phyloP scores from a whole-genome alignment of 2,888 invertebrate genomes.

The Trichacis sp. region DNA sequence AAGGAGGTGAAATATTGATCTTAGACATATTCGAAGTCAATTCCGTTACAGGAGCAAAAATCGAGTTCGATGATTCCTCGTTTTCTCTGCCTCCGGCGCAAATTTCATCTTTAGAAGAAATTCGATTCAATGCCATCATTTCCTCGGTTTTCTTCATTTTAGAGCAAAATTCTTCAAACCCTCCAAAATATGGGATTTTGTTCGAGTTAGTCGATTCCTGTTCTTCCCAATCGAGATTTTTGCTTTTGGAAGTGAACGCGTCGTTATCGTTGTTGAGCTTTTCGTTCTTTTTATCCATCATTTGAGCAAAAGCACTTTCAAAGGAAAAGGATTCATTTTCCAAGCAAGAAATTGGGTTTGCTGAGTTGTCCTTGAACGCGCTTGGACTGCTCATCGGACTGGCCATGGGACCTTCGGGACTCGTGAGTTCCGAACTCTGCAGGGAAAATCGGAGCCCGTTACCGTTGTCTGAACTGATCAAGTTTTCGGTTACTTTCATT shows the following conservation, averaged over 20 bases:
- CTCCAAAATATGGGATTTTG: too few relatives aligned
- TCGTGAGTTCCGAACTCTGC: constrained; percentile 51
- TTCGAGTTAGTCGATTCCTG: too few relatives aligned
- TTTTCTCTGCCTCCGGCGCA: constrained; percentile 14
- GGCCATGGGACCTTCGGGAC: constrained; percentile 52
- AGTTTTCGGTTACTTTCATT: constrained; percentile 37
- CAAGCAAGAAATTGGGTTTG: constrained; percentile 69
- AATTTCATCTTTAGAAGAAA: background rate
- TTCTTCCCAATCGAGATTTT: too few relatives aligned
- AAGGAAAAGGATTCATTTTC: too few relatives aligned
- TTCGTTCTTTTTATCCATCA: too few relatives aligned
- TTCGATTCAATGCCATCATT: too few relatives aligned
- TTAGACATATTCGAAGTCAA: constrained; percentile 50
- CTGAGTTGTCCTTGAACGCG: constrained; percentile 72
- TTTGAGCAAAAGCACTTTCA: too few relatives aligned
- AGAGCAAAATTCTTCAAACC: too few relatives aligned
- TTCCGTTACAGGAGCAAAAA: constrained; percentile 32
- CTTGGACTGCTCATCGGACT: constrained; percentile 54
- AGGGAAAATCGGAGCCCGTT: constrained; percentile 38
- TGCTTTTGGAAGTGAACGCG: background rate
- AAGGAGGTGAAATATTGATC: constrained; percentile 53
- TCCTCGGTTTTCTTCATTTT: background rate
- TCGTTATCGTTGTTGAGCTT: background rate
- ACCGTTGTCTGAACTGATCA: constrained; percentile 42
- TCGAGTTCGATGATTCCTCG: constrained; percentile 12